phyloP scores from a whole-genome alignment of 2,113 vertebrate genomes.

The Trogon melanurus region DNA sequence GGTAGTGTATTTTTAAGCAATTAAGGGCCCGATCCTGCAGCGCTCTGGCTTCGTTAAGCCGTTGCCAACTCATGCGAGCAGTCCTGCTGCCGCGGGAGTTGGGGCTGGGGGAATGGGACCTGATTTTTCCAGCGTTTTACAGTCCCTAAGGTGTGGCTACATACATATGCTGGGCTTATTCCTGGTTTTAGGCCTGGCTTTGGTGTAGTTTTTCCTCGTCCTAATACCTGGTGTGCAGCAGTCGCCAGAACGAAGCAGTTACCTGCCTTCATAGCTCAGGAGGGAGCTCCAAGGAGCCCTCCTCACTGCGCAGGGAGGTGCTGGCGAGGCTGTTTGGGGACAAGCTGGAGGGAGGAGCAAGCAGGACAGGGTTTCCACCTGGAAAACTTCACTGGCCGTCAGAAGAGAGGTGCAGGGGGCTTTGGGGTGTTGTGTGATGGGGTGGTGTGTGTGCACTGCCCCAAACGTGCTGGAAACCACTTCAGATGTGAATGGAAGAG shows the following conservation, averaged over 20 bases:
- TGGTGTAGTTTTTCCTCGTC: neutral
- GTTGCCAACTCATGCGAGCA: neutral
- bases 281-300: neutral
- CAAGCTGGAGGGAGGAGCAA: neutral
- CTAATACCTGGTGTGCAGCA: neutral
- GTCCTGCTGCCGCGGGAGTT: neutral
- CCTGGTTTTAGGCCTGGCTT: neutral
- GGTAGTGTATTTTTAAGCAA: slow-evolving; percentile 77
- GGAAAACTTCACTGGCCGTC: neutral
- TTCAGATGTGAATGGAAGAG: neutral
- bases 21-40: slow-evolving; percentile 59
- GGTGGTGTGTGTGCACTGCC: fast-evolving
- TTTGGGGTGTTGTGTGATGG: neutral
- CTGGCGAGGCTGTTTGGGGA: neutral
- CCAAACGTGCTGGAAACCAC: fast-evolving
- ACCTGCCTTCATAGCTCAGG: fast-evolving
- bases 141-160: neutral
- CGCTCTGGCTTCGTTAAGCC: neutral
- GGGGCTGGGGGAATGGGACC: neutral
- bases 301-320: fast-evolving
- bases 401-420: neutral
- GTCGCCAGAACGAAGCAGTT: neutral
- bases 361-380: neutral
- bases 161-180: fast-evolving
- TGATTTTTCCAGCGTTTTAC: neutral